Evolutionary conservation across 2,797 vertebrate genomes (phyloP).

Genomic region (Anguilla obscura): DNA sequence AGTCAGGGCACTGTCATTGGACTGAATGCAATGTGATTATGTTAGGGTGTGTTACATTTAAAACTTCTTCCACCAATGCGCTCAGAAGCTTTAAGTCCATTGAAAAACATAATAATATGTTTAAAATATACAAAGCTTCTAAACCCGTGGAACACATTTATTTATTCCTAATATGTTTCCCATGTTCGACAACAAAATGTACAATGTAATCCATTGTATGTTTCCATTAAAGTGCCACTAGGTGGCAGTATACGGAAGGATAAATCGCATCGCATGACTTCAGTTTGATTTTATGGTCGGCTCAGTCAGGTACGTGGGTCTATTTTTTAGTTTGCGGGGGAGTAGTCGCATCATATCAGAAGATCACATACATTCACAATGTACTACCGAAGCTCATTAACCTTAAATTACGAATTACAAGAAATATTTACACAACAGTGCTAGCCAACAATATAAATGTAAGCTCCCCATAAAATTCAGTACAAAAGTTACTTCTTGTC

Average conservation of each 20-base stretch:
- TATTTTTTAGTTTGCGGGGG: not conserved
- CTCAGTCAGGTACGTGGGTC: not conserved
- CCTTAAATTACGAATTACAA: not conserved
- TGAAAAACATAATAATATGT: not conserved
- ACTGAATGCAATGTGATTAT: not conserved
- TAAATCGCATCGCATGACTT: not conserved
- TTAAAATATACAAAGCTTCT: not conserved
- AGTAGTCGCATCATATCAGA: not conserved
- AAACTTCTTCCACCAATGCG: not conserved
- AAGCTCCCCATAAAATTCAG: not conserved
- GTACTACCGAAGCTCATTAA: not conserved
- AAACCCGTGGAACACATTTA: not conserved
- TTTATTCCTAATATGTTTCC: conserved; percentile 41
- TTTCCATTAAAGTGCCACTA: conserved; percentile 18
- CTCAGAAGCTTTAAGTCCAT: not conserved
- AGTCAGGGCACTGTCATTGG: not conserved
- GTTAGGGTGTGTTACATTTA: not conserved
- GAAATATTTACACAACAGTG: not conserved
- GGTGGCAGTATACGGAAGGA: conserved; percentile 34
- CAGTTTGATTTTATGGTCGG: not conserved
- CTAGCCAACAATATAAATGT: not conserved
- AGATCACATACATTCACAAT: not conserved
- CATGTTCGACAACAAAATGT: conserved; percentile 27
- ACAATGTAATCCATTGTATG: not conserved
- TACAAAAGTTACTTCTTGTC: not conserved